Evolutionary conservation across 2,888 invertebrate species (phyloP), one percentile per base, ranked within the genome.

Genomic region (Micropterix aruncella): DNA sequence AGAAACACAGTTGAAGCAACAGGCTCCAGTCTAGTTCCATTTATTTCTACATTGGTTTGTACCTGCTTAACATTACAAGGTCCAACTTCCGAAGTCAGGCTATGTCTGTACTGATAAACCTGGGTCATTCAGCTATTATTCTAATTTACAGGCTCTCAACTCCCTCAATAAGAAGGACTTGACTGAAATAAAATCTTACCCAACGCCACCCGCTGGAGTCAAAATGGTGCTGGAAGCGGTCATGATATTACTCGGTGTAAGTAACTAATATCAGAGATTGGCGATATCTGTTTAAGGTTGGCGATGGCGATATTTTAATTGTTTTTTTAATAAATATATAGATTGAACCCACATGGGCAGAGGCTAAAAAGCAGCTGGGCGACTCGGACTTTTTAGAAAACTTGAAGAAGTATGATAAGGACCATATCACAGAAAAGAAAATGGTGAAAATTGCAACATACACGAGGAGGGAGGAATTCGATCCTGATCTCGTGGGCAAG

Each of bases 161-260:
- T 74, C 87, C 1, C 60, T 91, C 15, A 89, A 86, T 57, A 90
- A 89, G 62, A 87, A 86, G 57, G 89, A 90, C 57, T 80, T 93
- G 45, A 81, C 86, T 37, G 92, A 93, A 70, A 86, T 93, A 47
- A 90, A 89, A 59, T 90, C 91, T 0, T 93, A 92, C 60, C 82
- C 83, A 0, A 80, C 84, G 47, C 93, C 93, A 1, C 92, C 92
- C 2, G 71, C 77, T 45, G 84, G 89, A 60, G 91, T 93, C 0
- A 88, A 90, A 63, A 87, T 87, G 75, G 87, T 88, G 1, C 75
- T 92, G 79, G 90, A 92, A 62, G 89, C 91, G 12, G 89, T 92
- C 0, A 83, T 90, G 70, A 89, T 91, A 55, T 62, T 93, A 16
- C 70, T 78, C 18, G 76, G 76, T 56, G 74, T 72, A 49, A 52